phyloP scores from a whole-genome alignment of 2,888 invertebrate species.

The Metacarcinus magister region DNA sequence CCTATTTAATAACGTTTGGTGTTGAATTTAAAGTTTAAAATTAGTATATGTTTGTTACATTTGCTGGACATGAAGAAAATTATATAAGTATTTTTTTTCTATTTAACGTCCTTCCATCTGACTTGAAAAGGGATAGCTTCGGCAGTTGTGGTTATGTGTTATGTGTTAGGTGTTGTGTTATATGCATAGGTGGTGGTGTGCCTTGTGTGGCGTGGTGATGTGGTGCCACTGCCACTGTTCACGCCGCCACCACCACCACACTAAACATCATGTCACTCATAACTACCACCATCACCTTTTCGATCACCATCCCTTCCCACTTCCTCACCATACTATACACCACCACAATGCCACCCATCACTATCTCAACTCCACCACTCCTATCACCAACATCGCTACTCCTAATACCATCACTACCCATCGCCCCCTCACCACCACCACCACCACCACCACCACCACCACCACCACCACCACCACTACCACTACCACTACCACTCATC shows the following conservation, averaged over 20 bases:
- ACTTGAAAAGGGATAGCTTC: neutral
- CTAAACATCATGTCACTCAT: neutral
- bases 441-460: neutral
- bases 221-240: neutral
- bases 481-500: conserved; percentile 19
- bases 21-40: neutral
- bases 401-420: neutral
- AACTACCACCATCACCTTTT: neutral
- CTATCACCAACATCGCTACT: neutral
- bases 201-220: neutral
- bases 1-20: neutral
- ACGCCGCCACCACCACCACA: neutral
- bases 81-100: neutral
- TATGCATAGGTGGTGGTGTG: neutral
- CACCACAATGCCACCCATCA: neutral
- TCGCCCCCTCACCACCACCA: neutral
- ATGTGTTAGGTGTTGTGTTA: neutral
- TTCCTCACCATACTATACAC: neutral
- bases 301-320: neutral
- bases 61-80: neutral
- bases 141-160: neutral
- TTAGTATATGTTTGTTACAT: neutral
- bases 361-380: neutral
- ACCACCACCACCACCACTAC: neutral
- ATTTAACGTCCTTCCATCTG: neutral